Evolutionary conservation across 1,140 invertebrate genomes (phyloP), one percentile per base, ranked within the genome.

Genomic region (Elymnias hypermnestra): DNA sequence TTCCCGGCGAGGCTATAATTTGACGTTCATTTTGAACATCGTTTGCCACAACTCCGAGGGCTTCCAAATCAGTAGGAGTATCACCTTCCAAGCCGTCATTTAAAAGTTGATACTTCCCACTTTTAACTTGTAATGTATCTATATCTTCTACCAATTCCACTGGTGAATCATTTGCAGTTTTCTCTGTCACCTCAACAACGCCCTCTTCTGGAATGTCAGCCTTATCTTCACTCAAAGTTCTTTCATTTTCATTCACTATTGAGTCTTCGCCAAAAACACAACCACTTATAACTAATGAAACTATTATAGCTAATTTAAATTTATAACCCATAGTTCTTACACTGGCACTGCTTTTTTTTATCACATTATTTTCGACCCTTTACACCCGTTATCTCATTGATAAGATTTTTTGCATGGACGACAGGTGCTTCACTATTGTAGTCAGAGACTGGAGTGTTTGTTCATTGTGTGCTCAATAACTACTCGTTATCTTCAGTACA

Each of bases 381-480:
- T 63, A 59, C 50, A 60, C 26, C 31, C n/a, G 49, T 70, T 70
- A 70, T 70, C 66, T 57, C 42, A 62, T 59, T 62, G 66, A 70
- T 67, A 64, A 57, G 38, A 19, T 53, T 69, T 65, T 69, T 65
- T 64, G 56, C 48, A 41, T 52, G 44, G 38, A 66, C 74, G 64
- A 71, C 75, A 82, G 70, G 72, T 84, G 64, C 59, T 52, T 49
- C 23, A 53, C 52, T 73, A 74, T 71, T 72, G 72, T 76, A 44
- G 63, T 56, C 57, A 48, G 44, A 52, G 65, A 82, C 77, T 82
- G 63, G 51, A 67, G 65, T 68, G 63, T 43, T 43, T 43, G 63
- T 68, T 69, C 61, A 62, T 62, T 71, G 77, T 84, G 77, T 77
- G 74, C 72, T 62, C 63, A 61, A 62, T 81, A 76, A 82, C 77